Base-by-base conservation (phyloP, 2,797 vertebrate species). In the Capromys pilorides region DNA sequence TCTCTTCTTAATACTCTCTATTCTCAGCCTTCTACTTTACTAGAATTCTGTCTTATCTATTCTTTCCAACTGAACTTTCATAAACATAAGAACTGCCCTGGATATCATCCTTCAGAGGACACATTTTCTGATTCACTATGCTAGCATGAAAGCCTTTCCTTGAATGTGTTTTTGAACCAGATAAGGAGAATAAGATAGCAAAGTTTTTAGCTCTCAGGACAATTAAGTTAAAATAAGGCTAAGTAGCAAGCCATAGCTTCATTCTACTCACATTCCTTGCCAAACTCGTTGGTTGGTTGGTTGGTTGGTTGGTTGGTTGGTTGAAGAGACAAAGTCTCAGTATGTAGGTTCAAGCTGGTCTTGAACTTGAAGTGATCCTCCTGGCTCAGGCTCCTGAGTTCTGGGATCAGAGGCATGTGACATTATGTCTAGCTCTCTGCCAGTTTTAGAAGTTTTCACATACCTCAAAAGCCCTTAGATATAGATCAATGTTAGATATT, bases 251-350 rank as follows among this genome's bases (percentile, higher is more conserved):
- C 33, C 91, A 85, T 19, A 85, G 22, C 33, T 93, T 88, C 54
- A 88, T 59, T 93, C 80, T 45, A 88, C 54, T 86, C 91, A 86
- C 91, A 91, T 88, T 91, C 54, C n/a, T 88, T 88, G 28, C 33
- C 73, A 31, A 31, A 26, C 26, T 71, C 16, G 18, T 24, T 39
- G 19, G 21, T 24, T 21, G 18, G n/a, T 10, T 69, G 64, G 64
- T 16, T 66, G 64, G 31, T 26, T 71, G n/a, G 67, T 71, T 21
- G 6, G 18, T 71, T 71, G 14, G 14, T 16, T 57, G 14, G 16
- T 57, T 57, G 8, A 45, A 26, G 71, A 75, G 22, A 45, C 71
- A 41, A 24, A 24, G 71, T 75, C 71, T 75, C 39, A 45, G 11
- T 26, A 75, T 0, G 39, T 45, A 75, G 71, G 39, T 41, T 26